Base-by-base conservation (phyloP, 1,140 invertebrate genomes). In the Trichonephila inaurata region DNA sequence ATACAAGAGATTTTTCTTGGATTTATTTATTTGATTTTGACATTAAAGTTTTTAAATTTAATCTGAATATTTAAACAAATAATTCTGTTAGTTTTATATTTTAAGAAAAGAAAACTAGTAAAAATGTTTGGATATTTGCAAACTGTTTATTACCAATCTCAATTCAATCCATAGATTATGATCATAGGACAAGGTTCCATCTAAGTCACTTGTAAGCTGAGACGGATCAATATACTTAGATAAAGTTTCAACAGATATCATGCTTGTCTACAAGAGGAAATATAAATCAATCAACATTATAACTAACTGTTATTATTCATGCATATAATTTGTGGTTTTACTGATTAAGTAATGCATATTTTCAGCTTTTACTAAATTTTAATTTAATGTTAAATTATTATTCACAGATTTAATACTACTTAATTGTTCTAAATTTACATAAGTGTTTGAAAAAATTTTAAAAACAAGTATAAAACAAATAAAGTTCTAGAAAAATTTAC, bases 121-220 rank as follows among this genome's bases (percentile, higher is more conserved):
- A 12, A 8, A 14, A 28, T 12, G 12, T n/a, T n/a, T 12, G n/a
- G 24, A 69, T 69, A n/a, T 69, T 4, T 66, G 51, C 4, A 51
- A 51, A 51, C 0, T 85, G 33, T 44, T 40, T 89, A 81, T 95
- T 95, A 97, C 97, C 95, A 99, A 96, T 96, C 99, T 97, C 58
- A 98, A 97, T 95, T 99, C 98, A 94, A 99, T 98, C 99, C 99
- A 99, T 95, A 98, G 98, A 94, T 98, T 97, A 96, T 99, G 98
- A 96, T 99, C 98, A 96, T 99, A 99, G 95, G 97, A 97, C 94
- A 99, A 96, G 16, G 97, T 98, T 28, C 96, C 96, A 95, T 99
- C 98, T 95, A 99, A 97, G 96, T 99, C 99, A 18, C 97, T 96
- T 0, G 99, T 99, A 89, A 99, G 96, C 96, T 99, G 99, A 95